Evolutionary conservation across 2,888 invertebrate species (phyloP).

Genomic region (Hartigia nigra): DNA sequence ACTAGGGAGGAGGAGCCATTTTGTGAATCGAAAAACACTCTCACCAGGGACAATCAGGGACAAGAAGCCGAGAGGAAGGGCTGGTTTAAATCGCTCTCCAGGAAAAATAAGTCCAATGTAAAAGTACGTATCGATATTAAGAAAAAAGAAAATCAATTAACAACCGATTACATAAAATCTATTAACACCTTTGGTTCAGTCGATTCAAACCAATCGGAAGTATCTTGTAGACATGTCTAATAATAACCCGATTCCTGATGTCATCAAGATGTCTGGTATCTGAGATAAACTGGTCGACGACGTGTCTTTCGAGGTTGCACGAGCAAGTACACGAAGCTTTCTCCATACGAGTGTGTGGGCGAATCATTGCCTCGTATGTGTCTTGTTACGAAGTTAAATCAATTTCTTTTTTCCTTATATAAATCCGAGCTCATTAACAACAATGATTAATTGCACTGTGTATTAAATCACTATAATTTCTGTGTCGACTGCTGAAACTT

Average conservation of each 20-base stretch:
- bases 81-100: constrained; percentile 85
- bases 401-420: background rate
- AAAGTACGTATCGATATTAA: constrained; percentile 63
- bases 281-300: constrained; percentile 20
- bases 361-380: constrained; percentile 15
- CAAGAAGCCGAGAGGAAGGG: constrained; percentile 69
- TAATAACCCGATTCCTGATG: constrained; percentile 29
- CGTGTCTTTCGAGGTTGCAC: constrained; percentile 14
- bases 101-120: constrained; percentile 72
- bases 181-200: background rate
- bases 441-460: background rate
- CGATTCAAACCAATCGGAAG: background rate
- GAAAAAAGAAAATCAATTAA: background rate
- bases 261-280: constrained; percentile 19
- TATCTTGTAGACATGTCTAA: background rate
- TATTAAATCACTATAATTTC: background rate
- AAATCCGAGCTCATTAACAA: constrained; percentile 10
- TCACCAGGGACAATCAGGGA: constrained; percentile 62
- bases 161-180: background rate
- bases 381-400: background rate
- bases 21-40: constrained; percentile 66
- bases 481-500: background rate
- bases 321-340: constrained; percentile 25
- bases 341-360: constrained; percentile 42
- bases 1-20: constrained; percentile 60